Evolutionary conservation across 2,888 invertebrate genomes (phyloP).

Genomic region (Caenorhabditis macrosperma): DNA sequence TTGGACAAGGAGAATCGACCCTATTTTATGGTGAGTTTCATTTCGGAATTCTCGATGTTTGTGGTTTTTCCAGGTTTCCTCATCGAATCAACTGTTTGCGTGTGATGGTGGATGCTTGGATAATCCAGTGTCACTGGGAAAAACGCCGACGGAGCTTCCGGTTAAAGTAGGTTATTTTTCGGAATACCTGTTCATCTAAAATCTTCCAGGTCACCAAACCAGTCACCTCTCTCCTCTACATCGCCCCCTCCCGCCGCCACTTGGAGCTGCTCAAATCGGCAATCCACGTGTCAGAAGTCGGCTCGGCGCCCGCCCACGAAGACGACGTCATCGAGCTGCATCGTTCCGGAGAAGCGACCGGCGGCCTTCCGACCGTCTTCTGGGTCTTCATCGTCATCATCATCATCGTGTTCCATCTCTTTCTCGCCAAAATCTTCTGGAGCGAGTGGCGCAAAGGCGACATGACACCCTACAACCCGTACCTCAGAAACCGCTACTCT

Average conservation of each 20-base stretch:
- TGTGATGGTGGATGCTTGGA: slow-evolving; percentile 96
- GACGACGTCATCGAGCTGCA: slow-evolving; percentile 92
- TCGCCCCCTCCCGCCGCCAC: slow-evolving; percentile 91
- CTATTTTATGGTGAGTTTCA: slow-evolving; percentile 55
- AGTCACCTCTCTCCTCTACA: slow-evolving; percentile 90
- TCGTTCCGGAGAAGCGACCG: slow-evolving; percentile 87
- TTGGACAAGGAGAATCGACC: slow-evolving; percentile 67
- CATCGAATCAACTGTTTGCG: slow-evolving; percentile 82
- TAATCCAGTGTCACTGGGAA: slow-evolving; percentile 84
- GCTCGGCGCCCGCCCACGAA: slow-evolving; percentile 90
- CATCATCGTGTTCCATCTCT: slow-evolving; percentile 91
- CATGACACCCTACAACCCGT: slow-evolving; percentile 72
- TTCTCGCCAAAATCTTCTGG: slow-evolving; percentile 92
- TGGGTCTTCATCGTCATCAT: slow-evolving; percentile 93
- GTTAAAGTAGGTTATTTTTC: slow-evolving; percentile 61
- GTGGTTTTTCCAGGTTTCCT: slow-evolving; percentile 63
- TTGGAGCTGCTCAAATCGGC: slow-evolving; percentile 88
- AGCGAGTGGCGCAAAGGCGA: slow-evolving; percentile 82
- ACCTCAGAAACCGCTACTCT: slow-evolving; percentile 65
- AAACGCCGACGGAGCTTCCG: slow-evolving; percentile 59
- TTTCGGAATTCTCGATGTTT: too few relatives aligned
- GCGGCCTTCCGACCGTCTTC: slow-evolving; percentile 91
- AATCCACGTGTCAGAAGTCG: slow-evolving; percentile 70
- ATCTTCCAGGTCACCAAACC: slow-evolving; percentile 84
- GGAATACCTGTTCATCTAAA: not conserved